Evolutionary conservation across 2,113 vertebrate species (phyloP).

Genomic region (Isichthys henryi): DNA sequence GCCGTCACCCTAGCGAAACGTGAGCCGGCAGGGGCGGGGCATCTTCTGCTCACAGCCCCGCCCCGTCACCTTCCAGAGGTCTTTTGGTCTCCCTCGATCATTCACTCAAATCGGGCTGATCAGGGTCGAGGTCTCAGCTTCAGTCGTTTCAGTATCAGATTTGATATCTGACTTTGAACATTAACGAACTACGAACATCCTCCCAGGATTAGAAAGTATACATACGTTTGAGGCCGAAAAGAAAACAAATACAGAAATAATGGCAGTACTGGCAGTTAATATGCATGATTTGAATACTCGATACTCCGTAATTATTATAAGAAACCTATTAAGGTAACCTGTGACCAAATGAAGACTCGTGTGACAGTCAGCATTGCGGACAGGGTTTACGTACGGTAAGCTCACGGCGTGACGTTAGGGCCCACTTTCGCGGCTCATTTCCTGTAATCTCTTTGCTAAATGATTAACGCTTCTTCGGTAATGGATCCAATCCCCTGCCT

Average conservation of each 20-base stretch:
- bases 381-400: background rate
- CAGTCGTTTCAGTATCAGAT: background rate
- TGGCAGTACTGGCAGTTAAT: background rate
- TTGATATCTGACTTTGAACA: background rate
- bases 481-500: background rate
- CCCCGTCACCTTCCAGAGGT: background rate
- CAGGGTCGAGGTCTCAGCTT: background rate
- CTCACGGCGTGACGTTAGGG: background rate
- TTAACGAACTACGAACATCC: background rate
- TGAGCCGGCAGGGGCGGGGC: background rate
- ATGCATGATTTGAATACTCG: background rate
- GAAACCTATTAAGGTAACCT: background rate
- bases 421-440: background rate
- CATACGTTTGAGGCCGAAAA: background rate
- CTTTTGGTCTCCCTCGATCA: background rate
- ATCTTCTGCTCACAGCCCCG: background rate
- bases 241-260: background rate
- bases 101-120: background rate
- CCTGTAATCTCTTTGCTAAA: constrained; percentile 1
- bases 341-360: background rate
- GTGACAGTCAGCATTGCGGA: background rate
- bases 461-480: constrained; percentile 15
- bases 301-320: background rate
- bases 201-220: background rate
- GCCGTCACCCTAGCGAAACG: background rate